Base-by-base conservation (phyloP, 1,140 invertebrate genomes). In the Caenorhabditis briggsae region DNA sequence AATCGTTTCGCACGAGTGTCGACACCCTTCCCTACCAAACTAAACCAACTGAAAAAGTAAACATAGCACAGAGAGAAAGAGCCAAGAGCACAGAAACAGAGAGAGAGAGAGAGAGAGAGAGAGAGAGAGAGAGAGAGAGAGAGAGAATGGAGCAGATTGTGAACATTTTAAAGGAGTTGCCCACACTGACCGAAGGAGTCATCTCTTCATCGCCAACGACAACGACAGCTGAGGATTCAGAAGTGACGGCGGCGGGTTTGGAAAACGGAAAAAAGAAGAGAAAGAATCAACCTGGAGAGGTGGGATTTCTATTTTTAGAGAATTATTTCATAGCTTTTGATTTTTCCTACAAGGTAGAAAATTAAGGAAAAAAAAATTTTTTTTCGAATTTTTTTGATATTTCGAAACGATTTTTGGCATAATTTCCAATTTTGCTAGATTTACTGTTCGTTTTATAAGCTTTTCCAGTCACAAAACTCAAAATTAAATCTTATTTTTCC, bases 111-210 rank as follows among this genome's bases (percentile, higher is more conserved):
- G 11, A 50, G 33, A 46, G n/a, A 53, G 12, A 53, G 50, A 53
- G 50, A 11, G 25, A 58, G 56, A 58, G 56, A 65, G 61, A 65
- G 61, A 12, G 64, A 46, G 2, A 43, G 7, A 78, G 25, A 20
- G 8, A 25, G 11, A 50, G 33, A 46, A 78, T 78, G 70, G 70
- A 78, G 70, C 70, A 78, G 20, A 78, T 78, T 78, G 70, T 78
- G 70, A 78, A 78, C 70, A 78, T 78, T 78, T 78, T 78, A n/a
- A 78, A 78, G 70, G 70, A 78, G 70, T 78, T 78, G 70, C 70
- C 70, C n/a, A 78, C 70, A 78, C 46, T 78, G 70, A 78, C 70
- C 46, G 70, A 78, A 78, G 70, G 70, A 50, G 46, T 78, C 43
- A 78, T 78, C 70, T 78, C 65, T 43, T 70, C 70, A 5, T 2